Percentiles rank a stretch among this genome's conserved stretches.
Evolutionary conservation across 2,113 vertebrate species (phyloP).

Genomic region (Prunella himalayana): DNA sequence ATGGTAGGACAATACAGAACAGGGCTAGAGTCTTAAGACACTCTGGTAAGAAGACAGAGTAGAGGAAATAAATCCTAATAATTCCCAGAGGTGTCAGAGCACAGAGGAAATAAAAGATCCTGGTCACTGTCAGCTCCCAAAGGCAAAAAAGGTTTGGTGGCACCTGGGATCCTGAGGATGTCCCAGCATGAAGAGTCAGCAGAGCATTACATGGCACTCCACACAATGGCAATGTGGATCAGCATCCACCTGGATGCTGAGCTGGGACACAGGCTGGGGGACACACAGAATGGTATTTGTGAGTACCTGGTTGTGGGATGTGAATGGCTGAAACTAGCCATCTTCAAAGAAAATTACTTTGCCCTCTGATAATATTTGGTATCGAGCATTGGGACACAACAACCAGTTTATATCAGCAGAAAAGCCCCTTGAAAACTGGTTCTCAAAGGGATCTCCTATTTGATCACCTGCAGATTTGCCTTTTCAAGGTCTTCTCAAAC

Average conservation of each 20-base stretch:
- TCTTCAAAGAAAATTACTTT: not conserved
- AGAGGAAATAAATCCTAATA: not conserved
- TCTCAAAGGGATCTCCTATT: not conserved
- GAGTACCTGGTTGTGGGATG: not conserved
- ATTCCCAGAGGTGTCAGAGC: not conserved
- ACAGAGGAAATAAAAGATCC: not conserved
- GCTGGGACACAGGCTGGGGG: not conserved
- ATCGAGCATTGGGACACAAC: not conserved
- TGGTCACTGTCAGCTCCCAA: not conserved
- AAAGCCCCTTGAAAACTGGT: not conserved
- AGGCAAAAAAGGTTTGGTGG: not conserved
- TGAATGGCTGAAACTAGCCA: not conserved
- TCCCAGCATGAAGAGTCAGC: not conserved
- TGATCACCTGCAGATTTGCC: not conserved
- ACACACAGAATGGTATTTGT: not conserved
- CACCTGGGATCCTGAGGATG: not conserved
- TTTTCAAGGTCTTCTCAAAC: not conserved
- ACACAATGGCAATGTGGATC: accelerated
- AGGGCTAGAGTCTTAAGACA: not conserved
- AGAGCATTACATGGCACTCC: not conserved
- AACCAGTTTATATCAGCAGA: not conserved
- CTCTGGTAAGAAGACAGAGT: not conserved
- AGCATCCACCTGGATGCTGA: not conserved
- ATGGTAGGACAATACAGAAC: not conserved
- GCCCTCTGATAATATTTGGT: not conserved